Percentiles rank a stretch among this genome's conserved stretches.
phyloP scores from a whole-genome alignment of 2,888 invertebrate genomes.

The Leptodirus hochenwartii region DNA sequence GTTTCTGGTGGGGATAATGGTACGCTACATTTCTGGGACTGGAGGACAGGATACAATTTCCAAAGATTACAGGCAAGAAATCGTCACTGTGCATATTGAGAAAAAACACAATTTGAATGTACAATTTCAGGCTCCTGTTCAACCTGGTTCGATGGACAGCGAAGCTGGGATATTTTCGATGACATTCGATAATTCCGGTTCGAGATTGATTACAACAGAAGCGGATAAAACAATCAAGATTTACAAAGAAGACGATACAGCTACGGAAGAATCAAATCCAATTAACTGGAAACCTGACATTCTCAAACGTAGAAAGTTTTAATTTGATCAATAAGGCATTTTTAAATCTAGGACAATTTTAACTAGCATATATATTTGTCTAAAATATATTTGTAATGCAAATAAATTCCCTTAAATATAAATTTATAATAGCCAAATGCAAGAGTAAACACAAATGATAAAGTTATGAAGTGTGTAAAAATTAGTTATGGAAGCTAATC shows the following conservation, averaged over 20 bases:
- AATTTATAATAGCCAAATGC: too few relatives aligned
- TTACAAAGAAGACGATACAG: conserved; percentile 92
- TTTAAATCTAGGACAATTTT: too few relatives aligned
- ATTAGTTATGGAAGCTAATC: too few relatives aligned
- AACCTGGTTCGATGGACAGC: conserved; percentile 98
- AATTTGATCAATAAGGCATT: too few relatives aligned
- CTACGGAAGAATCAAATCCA: conserved; percentile 91
- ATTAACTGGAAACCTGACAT: conserved; percentile 97
- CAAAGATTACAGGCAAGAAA: conserved; percentile 62
- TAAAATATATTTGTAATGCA: too few relatives aligned
- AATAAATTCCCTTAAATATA: too few relatives aligned
- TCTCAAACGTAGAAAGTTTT: conserved; percentile 79
- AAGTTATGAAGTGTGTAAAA: too few relatives aligned
- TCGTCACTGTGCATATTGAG: too few relatives aligned
- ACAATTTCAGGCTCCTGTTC: conserved; percentile 62
- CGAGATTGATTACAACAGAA: conserved; percentile 87
- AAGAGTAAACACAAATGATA: too few relatives aligned
- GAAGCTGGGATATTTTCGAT: conserved; percentile 96
- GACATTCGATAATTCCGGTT: conserved; percentile 88
- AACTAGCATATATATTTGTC: too few relatives aligned
- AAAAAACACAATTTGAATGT: too few relatives aligned
- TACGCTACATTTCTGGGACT: conserved; percentile 95
- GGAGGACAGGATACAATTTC: conserved; percentile 98
- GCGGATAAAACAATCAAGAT: conserved; percentile 99
- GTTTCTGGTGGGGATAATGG: conserved; percentile 99